Evolutionary conservation across 2,888 invertebrate genomes (phyloP), one percentile per base, ranked within the genome.

Genomic region (Flexamia atlantica): DNA sequence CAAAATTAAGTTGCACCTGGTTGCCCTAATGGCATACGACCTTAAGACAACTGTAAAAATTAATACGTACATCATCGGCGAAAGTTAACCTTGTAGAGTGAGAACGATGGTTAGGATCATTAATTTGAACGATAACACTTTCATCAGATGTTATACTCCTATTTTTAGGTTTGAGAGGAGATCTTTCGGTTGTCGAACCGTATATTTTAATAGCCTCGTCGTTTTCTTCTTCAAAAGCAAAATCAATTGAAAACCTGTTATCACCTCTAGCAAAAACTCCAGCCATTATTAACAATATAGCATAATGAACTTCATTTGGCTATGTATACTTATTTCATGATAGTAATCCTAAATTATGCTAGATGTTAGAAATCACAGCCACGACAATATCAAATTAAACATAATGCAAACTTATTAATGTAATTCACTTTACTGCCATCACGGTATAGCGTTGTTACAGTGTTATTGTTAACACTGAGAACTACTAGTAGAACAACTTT

Each of bases 221-320:
- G 72, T 95, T 95, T 89, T 96, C 96, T 89, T 96, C 96, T 89
- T 96, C 96, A 89, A 96, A 96, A 17, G 96, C 96, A 90, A 96
- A 96, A 90, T 96, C 96, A 88, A 96, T 96, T 80, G 95, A 95
- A 91, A 96, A 96, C 87, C 94, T 91, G 89, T 94, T 94, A 88
- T 93, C 93, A 32, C 79, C 50, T 50, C 79, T 50, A 32, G 36
- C 32, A 57, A 79, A 79, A 1, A 57, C 79, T 32, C 79, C 79
- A 57, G 79, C 79, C 79, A 79, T 79, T 46, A 2, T 76, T 46
- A 20, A 36, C 36, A 32, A 4, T 36, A 36, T 46, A 12, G 46
- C 46, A 46, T 46, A 36, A 36, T 46, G 14, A 46, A 12, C 12
- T 46, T 46, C 14, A 36, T 36, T 36, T 36, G 36, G 36, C n/a